phyloP scores from a whole-genome alignment of 2,888 invertebrate species.

The Lottia gigantea region DNA sequence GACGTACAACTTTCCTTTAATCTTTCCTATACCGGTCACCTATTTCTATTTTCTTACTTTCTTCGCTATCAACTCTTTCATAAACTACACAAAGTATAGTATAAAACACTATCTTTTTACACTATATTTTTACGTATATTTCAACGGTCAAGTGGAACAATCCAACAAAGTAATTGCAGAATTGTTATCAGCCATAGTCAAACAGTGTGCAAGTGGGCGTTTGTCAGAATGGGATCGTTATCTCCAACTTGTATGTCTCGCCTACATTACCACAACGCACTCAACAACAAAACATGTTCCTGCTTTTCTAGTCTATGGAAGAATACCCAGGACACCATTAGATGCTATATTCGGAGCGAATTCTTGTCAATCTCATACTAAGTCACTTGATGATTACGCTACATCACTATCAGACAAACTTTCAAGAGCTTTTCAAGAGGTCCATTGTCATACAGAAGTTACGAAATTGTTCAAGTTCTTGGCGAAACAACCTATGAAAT shows the following conservation, averaged over 20 bases:
- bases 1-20: too few relatives aligned
- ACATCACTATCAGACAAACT: not conserved
- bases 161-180: too few relatives aligned
- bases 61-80: too few relatives aligned
- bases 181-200: too few relatives aligned
- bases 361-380: not conserved
- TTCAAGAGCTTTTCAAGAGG: not conserved
- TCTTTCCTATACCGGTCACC: too few relatives aligned
- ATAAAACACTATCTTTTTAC: too few relatives aligned
- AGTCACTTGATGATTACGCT: not conserved
- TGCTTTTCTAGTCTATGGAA: too few relatives aligned
- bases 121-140: too few relatives aligned
- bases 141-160: too few relatives aligned
- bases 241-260: not conserved
- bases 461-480: not conserved
- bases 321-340: not conserved
- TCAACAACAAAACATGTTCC: not conserved
- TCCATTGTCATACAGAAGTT: not conserved
- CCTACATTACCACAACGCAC: not conserved
- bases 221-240: constrained; percentile 6
- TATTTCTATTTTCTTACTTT: too few relatives aligned
- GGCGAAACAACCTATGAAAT: constrained; percentile 5
- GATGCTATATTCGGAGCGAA: not conserved
- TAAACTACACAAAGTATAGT: too few relatives aligned
- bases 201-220: not conserved